Base-by-base conservation (phyloP, 2,888 invertebrate genomes). In the Anagyrus pseudococci region DNA sequence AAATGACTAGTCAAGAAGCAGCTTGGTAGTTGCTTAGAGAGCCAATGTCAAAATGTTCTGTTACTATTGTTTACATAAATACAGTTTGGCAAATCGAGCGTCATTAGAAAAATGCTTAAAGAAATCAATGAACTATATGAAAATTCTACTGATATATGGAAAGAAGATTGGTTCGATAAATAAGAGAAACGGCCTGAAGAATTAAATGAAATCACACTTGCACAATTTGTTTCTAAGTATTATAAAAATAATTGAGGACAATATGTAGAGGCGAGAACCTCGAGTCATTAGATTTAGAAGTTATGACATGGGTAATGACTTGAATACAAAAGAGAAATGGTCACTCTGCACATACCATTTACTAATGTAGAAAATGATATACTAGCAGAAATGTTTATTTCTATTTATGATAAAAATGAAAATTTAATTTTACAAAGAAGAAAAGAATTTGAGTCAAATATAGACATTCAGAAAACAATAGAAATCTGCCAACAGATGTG, bases 1-100 rank as follows among this genome's bases (percentile, higher is more conserved):
- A 80, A 64, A 76, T 81, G 69, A 64, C 74, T 3, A 71, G 71
- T 65, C 81, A 81, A 76, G 81, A 82, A 72, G 81, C 81, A 49
- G 82, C 82, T 56, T 82, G 81, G 81, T 82, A 75, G 72, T 64
- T 83, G 2, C 64, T 83, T 47, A 70, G 81, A 26, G 72, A 80
- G 63, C 79, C 80, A 15, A 83, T 82, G 82, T 75, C 75, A 19
- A 70, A 76, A 67, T 53, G 73, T 59, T 76, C 75, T 6, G 44
- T 59, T 50, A 58, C 67, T 41, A 59, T 78, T 61, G 73, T 72
- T 17, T 67, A 65, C 26, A 64, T 70, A 4, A 62, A 63, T 10
- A 44, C 44, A 17, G n/a, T 19, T 7, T n/a, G 76, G 77, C 81
- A 81, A 0, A 50, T 70, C 48, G 81, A 82, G 66, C 71, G 82